Evolutionary conservation across 1,140 invertebrate species (phyloP), one percentile per base, ranked within the genome.

Genomic region (Tribolium castaneum): DNA sequence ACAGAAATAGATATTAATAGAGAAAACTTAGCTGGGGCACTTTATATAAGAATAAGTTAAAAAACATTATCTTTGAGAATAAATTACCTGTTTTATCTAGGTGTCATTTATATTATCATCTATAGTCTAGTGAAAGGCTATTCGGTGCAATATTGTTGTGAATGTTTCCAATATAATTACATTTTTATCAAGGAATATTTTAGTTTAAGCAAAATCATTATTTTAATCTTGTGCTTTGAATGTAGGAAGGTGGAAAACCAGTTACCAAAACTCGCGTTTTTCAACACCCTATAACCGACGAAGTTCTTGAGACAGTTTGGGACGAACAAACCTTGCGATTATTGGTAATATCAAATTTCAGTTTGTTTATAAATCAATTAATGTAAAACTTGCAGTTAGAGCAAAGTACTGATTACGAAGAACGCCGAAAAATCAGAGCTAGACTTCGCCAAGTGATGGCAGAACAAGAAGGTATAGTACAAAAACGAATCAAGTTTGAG

Each of bases 391-490:
- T 90, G 14, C 87, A 96, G 95, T 90, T 96, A 88, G 95, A 95
- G 87, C 91, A 92, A 86, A 93, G 94, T 85, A 92, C 91, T 80
- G 94, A 94, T 85, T 96, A 96, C 92, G 95, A 97, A 86, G 93
- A 94, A 85, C 90, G 95, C 84, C 92, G 94, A 83, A 91, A 91
- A 83, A 93, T 97, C 83, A 90, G 95, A 87, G 90, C 91, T 82
- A 90, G 95, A 87, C 90, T 97, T 81, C 91, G 92, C 79, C 89
- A 90, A 86, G 90, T 93, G 80, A 94, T 94, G 93, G 92, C 92
- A 81, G 93, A 94, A 89, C 91, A 93, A 87, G 92, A 93, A 92
- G 93, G 92, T 94, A 87, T 80, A 51, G 14, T 54, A 49, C 16
- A 25, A 19, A 45, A 45, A 45, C 5, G 2, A 45, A 9, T 45